Evolutionary conservation across 2,888 invertebrate genomes (phyloP).

Genomic region (Chouioia cunea): DNA sequence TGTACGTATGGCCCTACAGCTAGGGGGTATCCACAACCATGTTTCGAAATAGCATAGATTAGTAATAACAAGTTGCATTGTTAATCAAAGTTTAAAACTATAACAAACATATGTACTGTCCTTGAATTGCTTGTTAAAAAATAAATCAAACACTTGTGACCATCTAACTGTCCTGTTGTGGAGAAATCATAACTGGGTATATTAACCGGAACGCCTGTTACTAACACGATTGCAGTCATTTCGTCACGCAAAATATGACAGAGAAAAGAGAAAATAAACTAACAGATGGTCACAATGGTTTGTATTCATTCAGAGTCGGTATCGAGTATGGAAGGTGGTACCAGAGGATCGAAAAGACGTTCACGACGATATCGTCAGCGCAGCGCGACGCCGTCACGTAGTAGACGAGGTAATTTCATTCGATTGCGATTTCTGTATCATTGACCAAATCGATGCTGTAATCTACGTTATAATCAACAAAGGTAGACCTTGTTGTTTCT

Average conservation of each 20-base stretch:
- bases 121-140: slow-evolving; percentile 52
- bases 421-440: slow-evolving; percentile 10
- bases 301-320: slow-evolving; percentile 71
- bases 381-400: slow-evolving; percentile 66
- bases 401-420: slow-evolving; percentile 60
- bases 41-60: too few species aligned
- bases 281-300: slow-evolving; percentile 67
- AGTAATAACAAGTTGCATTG: background rate
- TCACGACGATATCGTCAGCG: slow-evolving; percentile 61
- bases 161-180: slow-evolving; percentile 61
- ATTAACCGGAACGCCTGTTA: slow-evolving; percentile 53
- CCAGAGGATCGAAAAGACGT: slow-evolving; percentile 66
- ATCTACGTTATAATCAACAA: background rate
- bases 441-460: background rate
- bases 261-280: slow-evolving; percentile 30
- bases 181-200: slow-evolving; percentile 34
- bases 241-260: slow-evolving; percentile 8
- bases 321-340: slow-evolving; percentile 74
- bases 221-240: slow-evolving; percentile 50
- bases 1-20: slow-evolving; percentile 16
- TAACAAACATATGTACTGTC: background rate
- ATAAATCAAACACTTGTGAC: slow-evolving; percentile 66
- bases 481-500: too few species aligned
- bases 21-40: slow-evolving; percentile 9
- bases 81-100: background rate